Percentiles rank a stretch among this genome's conserved stretches.
Evolutionary conservation across 2,113 vertebrate species (phyloP).

Genomic region (Mobula hypostoma): DNA sequence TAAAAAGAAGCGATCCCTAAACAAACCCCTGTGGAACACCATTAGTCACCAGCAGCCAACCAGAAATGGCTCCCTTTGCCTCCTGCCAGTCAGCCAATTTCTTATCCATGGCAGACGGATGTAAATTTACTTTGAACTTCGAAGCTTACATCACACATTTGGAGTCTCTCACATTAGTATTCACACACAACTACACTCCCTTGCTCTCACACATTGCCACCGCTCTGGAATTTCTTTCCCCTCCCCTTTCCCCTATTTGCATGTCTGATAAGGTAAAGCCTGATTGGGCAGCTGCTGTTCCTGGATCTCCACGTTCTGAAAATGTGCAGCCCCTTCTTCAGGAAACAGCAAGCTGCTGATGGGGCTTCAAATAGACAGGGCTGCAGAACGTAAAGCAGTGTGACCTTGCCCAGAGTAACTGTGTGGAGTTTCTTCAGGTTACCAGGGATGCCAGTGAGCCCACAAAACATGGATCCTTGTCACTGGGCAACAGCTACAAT

Average conservation of each 20-base stretch:
- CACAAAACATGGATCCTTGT: constrained; percentile 54
- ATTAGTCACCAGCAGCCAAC: too few relatives aligned
- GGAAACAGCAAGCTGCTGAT: constrained; percentile 58
- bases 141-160: too few relatives aligned
- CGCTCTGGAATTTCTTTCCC: constrained; percentile 43
- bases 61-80: too few relatives aligned
- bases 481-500: constrained; percentile 53
- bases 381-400: constrained; percentile 52
- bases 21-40: too few relatives aligned
- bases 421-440: constrained; percentile 42
- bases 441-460: constrained; percentile 44
- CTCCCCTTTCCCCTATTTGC: constrained; percentile 62
- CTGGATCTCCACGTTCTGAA: constrained; percentile 52
- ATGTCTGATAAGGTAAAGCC: constrained; percentile 61
- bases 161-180: neutral
- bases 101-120: too few relatives aligned
- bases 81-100: too few relatives aligned
- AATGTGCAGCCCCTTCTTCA: constrained; percentile 48
- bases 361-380: constrained; percentile 59
- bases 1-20: too few relatives aligned
- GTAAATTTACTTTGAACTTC: too few relatives aligned
- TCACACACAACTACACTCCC: neutral
- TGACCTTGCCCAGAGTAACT: constrained; percentile 57
- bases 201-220: neutral
- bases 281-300: constrained; percentile 67